A percentile compares a stretch with the other conserved stretches of the same genome.
Conservation (phyloP, 2,113 vertebrate species). For the Laticauda laticaudata region DNA sequence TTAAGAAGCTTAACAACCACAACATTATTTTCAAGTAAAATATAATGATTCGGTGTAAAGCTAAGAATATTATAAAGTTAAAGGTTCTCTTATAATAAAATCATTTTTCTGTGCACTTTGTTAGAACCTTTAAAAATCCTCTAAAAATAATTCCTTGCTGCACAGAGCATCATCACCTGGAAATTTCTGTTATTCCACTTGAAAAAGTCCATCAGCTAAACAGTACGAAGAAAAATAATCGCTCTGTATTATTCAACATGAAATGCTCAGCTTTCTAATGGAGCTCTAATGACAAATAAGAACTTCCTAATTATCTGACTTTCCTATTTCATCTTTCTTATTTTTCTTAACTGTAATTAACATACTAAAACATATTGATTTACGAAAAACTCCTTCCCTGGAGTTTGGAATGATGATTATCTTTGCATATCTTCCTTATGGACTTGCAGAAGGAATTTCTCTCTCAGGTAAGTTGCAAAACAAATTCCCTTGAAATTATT, state of each 20-base stretch:
- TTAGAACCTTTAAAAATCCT: neutral
- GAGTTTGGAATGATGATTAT: constrained; percentile 99
- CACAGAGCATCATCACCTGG: neutral
- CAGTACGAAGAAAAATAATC: neutral
- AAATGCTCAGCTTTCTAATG: neutral
- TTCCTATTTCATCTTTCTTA: neutral
- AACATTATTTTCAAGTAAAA: neutral
- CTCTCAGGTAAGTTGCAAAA: constrained; percentile 82
- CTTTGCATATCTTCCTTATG: constrained; percentile 96
- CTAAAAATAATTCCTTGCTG: neutral
- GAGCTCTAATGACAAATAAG: neutral
- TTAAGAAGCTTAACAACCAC: neutral
- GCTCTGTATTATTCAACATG: neutral
- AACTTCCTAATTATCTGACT: neutral
- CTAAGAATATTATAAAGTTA: neutral
- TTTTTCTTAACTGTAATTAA: constrained; percentile 67
- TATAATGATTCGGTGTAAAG: neutral
- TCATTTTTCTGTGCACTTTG: neutral
- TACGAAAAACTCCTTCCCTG: constrained; percentile 94
- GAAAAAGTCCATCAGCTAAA: neutral
- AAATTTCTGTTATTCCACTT: neutral
- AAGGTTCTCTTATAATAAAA: neutral
- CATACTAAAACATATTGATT: constrained; percentile 92
- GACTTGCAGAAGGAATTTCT: constrained; percentile 93
- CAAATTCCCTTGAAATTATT: neutral